A percentile compares a stretch with the other conserved stretches of the same genome.
phyloP scores from a whole-genome alignment of 2,888 invertebrate species.

The Drosophila histrio region DNA sequence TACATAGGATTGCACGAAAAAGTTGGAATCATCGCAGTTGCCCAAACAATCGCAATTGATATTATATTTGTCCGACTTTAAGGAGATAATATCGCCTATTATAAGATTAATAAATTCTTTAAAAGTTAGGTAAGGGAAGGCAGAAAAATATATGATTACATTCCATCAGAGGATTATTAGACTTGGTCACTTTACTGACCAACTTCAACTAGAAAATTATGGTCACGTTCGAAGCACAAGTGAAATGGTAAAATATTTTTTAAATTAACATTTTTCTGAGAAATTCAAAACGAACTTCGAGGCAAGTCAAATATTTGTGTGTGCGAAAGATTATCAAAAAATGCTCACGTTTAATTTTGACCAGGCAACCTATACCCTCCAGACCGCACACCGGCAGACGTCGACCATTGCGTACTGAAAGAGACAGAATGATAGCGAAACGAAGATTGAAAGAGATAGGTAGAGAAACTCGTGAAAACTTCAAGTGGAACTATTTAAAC shows the following conservation, averaged over 20 bases:
- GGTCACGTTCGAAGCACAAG: slow-evolving; percentile 55
- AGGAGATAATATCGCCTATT: slow-evolving; percentile 86
- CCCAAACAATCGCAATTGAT: slow-evolving; percentile 88
- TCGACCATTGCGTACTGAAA: slow-evolving; percentile 80
- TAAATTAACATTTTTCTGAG: slow-evolving; percentile 33
- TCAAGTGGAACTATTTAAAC: slow-evolving; percentile 64
- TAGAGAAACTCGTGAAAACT: slow-evolving; percentile 45
- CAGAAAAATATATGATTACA: not conserved
- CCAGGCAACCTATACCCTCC: slow-evolving; percentile 87
- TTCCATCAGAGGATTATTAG: not conserved
- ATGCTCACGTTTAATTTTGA: slow-evolving; percentile 85
- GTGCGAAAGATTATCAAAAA: slow-evolving; percentile 34
- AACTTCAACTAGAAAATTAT: slow-evolving; percentile 27
- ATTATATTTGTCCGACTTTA: slow-evolving; percentile 85
- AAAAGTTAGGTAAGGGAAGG: not conserved
- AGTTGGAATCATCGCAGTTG: slow-evolving; percentile 89
- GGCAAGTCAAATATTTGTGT: slow-evolving; percentile 67
- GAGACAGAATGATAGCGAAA: not conserved
- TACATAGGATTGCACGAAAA: slow-evolving; percentile 87
- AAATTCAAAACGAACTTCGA: slow-evolving; percentile 49
- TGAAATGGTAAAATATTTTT: slow-evolving; percentile 41
- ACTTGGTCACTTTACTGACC: slow-evolving; percentile 10
- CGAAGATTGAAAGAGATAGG: not conserved
- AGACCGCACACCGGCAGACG: slow-evolving; percentile 86
- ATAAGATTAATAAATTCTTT: not conserved